phyloP scores from a whole-genome alignment of 2,113 vertebrate species.

The Girardinichthys multiradiatus region DNA sequence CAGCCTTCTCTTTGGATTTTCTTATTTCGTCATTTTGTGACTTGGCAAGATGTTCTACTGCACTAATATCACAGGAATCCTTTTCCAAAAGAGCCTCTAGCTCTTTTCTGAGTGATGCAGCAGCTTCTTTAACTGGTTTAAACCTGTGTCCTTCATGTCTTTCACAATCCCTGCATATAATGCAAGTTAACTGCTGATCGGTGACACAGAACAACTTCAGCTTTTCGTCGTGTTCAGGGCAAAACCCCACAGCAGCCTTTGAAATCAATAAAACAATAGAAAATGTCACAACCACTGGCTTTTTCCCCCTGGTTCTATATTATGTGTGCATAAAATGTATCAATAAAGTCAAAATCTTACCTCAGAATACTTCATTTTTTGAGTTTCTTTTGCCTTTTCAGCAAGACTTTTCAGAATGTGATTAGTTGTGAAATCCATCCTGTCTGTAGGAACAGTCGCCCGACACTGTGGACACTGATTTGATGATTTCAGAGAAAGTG shows the following conservation, averaged over 20 bases:
- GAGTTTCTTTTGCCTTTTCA: background rate
- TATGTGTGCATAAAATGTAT: background rate
- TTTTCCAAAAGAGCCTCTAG: slow-evolving; percentile 22
- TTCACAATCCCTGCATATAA: slow-evolving; percentile 65
- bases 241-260: slow-evolving; percentile 24
- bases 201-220: slow-evolving; percentile 70
- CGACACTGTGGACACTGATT: slow-evolving; percentile 56
- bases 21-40: slow-evolving; percentile 44
- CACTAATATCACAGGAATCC: slow-evolving; percentile 17
- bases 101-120: slow-evolving; percentile 32
- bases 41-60: background rate
- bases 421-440: slow-evolving; percentile 27
- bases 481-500: background rate
- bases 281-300: background rate
- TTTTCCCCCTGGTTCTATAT: background rate
- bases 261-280: background rate
- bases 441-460: slow-evolving; percentile 14
- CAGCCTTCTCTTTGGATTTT: slow-evolving; percentile 44
- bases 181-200: slow-evolving; percentile 63
- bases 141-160: slow-evolving; percentile 62
- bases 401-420: slow-evolving; percentile 43
- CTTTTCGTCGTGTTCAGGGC: slow-evolving; percentile 67
- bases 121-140: slow-evolving; percentile 63
- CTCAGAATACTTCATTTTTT: background rate
- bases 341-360: background rate